These are phyloP conservation scores for Sycophaga agraensis DNA, from an alignment of 1,140 invertebrate species.

Conservation along the genomic window DNA sequence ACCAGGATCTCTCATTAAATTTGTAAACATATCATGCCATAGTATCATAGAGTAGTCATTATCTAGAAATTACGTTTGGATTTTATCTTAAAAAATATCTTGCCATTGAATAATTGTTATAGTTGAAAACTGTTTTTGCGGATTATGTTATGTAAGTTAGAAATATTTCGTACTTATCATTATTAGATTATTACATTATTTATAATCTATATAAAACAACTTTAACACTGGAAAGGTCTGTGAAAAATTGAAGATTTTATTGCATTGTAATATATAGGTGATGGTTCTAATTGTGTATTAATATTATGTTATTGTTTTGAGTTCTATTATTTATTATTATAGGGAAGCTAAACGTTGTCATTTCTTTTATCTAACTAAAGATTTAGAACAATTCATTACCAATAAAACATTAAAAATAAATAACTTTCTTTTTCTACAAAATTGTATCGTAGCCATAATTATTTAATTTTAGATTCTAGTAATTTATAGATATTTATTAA, in stretches of 20 bases:
- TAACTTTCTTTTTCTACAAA: slow-evolving; percentile 19
- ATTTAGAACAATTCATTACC: slow-evolving; percentile 11
- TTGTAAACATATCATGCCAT: slow-evolving; percentile 26
- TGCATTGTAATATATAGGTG: slow-evolving; percentile 26
- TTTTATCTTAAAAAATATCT: slow-evolving; percentile 25
- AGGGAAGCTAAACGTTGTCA: slow-evolving; percentile 6
- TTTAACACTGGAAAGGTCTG: slow-evolving; percentile 16
- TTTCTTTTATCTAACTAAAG: slow-evolving; percentile 4
- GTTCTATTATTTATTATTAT: slow-evolving; percentile 29
- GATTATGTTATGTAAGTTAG: slow-evolving; percentile 20
- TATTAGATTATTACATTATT: slow-evolving; percentile 10
- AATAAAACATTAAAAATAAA: slow-evolving; percentile 7
- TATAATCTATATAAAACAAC: slow-evolving; percentile 4
- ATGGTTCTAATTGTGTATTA: slow-evolving; percentile 22
- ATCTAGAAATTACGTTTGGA: slow-evolving; percentile 22
- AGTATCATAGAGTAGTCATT: slow-evolving; percentile 16
- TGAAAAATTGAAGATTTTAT: slow-evolving; percentile 19
- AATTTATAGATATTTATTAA: slow-evolving; percentile 13
- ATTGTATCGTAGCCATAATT: slow-evolving; percentile 5
- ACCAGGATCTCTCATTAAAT: slow-evolving; percentile 27
- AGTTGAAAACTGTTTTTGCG: slow-evolving; percentile 20
- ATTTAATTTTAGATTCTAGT: slow-evolving; percentile 11
- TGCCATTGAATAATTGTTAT: slow-evolving; percentile 28
- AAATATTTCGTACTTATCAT: slow-evolving; percentile 23
- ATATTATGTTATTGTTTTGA: slow-evolving; percentile 21